A percentile compares a stretch with the other conserved stretches of the same genome.
These are phyloP conservation scores for Masnerella sp. DNA, from an alignment of 2,888 invertebrate species.

Conservation along the genomic window DNA sequence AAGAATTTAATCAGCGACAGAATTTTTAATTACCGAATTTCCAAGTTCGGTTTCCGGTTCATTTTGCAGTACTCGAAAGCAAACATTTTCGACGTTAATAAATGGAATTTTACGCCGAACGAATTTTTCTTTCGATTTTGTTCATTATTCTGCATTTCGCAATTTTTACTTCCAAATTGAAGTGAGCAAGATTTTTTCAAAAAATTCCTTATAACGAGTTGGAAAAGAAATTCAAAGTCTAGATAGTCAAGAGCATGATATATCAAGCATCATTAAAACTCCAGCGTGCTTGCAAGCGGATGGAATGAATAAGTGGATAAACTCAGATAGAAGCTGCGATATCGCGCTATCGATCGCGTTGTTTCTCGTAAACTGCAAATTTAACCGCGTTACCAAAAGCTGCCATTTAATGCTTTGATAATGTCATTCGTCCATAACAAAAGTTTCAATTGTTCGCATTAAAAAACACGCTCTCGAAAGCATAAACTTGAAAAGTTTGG, in stretches of 20 bases:
- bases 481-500: background rate
- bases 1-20: no score
- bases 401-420: slow-evolving; percentile 26
- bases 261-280: slow-evolving; percentile 60
- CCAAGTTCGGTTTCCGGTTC: no score
- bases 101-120: no score
- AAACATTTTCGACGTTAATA: no score
- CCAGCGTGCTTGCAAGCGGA: slow-evolving; percentile 45
- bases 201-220: slow-evolving; percentile 49
- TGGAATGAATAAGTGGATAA: slow-evolving; percentile 60
- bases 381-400: slow-evolving; percentile 50
- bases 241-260: slow-evolving; percentile 38
- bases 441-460: background rate
- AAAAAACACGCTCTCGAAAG: background rate
- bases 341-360: slow-evolving; percentile 67
- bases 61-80: no score
- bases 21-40: no score
- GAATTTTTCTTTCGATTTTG: no score
- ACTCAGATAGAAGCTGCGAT: slow-evolving; percentile 60
- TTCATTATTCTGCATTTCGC: no score
- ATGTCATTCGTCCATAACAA: slow-evolving; percentile 21
- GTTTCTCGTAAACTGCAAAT: slow-evolving; percentile 65
- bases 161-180: background rate
- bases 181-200: slow-evolving; percentile 16
- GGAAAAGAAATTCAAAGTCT: slow-evolving; percentile 39